Evolutionary conservation across 2,113 vertebrate species (phyloP).

Genomic region (Perognathus longimembris): DNA sequence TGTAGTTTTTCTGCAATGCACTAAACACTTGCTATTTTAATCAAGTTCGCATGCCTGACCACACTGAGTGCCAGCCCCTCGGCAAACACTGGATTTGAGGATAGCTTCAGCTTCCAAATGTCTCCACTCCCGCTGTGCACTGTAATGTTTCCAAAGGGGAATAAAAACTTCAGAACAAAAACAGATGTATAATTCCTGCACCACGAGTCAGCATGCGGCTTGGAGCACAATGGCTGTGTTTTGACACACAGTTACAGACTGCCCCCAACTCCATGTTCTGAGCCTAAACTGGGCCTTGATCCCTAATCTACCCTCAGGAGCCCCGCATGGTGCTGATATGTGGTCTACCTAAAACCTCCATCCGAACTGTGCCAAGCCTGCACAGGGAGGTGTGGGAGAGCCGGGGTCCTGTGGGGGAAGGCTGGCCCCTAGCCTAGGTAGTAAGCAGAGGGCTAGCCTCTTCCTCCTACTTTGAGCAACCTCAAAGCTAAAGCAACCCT

Average conservation of each 20-base stretch:
- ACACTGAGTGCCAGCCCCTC: neutral
- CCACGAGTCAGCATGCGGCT: slow-evolving; percentile 1
- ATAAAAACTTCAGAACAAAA: slow-evolving; percentile 12
- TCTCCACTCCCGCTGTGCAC: neutral
- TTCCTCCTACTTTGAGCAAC: neutral
- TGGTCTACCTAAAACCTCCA: neutral
- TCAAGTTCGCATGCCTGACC: neutral
- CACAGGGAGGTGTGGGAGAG: neutral
- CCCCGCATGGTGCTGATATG: neutral
- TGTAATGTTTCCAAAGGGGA: slow-evolving; percentile 1
- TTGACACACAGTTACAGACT: neutral
- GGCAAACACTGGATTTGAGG: neutral
- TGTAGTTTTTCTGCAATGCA: neutral
- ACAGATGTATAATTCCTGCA: neutral
- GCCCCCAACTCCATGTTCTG: neutral
- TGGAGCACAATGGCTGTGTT: slow-evolving; percentile 43
- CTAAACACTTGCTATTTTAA: slow-evolving; percentile 38
- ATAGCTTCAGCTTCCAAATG: neutral
- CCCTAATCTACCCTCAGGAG: neutral
- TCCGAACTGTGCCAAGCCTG: neutral
- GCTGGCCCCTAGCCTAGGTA: neutral
- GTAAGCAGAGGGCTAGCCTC: neutral
- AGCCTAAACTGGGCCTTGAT: neutral
- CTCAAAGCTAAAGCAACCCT: neutral
- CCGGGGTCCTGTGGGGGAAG: neutral